Conservation (phyloP, 2,888 invertebrate species). For the Euplagia quadripunctaria region DNA sequence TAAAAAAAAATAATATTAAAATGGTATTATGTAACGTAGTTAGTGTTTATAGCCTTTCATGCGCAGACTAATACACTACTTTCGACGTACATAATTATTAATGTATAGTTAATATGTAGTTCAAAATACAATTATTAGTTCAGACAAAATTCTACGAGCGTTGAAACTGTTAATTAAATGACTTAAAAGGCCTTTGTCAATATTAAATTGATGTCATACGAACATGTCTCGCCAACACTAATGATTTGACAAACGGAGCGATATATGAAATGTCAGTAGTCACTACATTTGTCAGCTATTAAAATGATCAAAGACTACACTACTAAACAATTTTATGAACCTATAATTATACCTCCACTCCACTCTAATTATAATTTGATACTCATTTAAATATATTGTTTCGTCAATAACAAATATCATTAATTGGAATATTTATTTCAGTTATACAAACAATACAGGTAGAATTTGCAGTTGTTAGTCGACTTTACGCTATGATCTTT, state of each 20-base stretch:
- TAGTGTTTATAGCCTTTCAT: not conserved
- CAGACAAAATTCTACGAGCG: conserved; percentile 2
- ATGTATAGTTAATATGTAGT: not conserved
- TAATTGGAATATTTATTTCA: conserved; percentile 22
- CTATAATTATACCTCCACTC: conserved; percentile 34
- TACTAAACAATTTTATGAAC: conserved; percentile 36
- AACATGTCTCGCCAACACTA: conserved; percentile 24
- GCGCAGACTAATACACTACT: not conserved
- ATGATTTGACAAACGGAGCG: conserved; percentile 29
- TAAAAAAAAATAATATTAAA: too few species aligned
- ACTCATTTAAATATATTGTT: conserved; percentile 37
- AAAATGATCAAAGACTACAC: conserved; percentile 46
- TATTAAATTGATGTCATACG: conserved; percentile 18
- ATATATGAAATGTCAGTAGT: conserved; percentile 33
- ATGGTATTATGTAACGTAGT: too few species aligned
- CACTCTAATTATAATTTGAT: conserved; percentile 39
- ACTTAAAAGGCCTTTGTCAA: conserved; percentile 15
- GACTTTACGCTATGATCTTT: not conserved
- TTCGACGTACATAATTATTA: not conserved
- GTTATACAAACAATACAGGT: not conserved
- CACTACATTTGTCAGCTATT: conserved; percentile 27
- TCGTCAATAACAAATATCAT: conserved; percentile 33
- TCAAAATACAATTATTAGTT: not conserved
- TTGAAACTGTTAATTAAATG: conserved; percentile 10
- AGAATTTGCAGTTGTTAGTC: not conserved